A percentile compares a stretch with the other conserved stretches of the same genome.
These are phyloP conservation scores for Cotesia glomerata DNA, from an alignment of 1,140 invertebrate genomes.

Conservation along the genomic window DNA sequence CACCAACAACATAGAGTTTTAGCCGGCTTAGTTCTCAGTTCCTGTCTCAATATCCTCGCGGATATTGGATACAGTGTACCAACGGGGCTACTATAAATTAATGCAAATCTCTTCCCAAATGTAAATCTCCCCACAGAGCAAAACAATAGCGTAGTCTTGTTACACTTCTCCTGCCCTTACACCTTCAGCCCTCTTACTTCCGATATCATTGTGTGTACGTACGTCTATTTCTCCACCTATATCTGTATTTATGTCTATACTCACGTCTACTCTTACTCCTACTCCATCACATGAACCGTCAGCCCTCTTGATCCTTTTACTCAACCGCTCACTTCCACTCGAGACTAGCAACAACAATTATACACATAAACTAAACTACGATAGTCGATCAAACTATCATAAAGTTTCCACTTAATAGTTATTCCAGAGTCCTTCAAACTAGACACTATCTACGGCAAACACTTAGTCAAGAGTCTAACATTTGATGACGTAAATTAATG, in stretches of 20 bases:
- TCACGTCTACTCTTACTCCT: too few species aligned
- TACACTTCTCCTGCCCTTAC: too few species aligned
- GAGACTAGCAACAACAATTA: conserved; percentile 8
- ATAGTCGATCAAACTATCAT: conserved; percentile 9
- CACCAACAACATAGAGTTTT: background rate
- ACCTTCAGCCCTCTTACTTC: background rate
- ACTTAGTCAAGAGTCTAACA: background rate
- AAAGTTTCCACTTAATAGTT: conserved; percentile 1
- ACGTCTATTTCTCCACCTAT: background rate
- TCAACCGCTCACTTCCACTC: background rate
- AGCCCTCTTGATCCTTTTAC: too few species aligned
- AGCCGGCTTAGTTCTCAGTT: conserved; percentile 18
- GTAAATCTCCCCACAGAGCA: conserved; percentile 18
- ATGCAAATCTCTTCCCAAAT: conserved; percentile 28
- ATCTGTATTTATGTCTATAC: too few species aligned
- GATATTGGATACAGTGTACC: conserved; percentile 27
- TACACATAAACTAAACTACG: conserved; percentile 12
- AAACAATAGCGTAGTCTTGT: conserved; percentile 9
- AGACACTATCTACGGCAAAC: conserved; percentile 5
- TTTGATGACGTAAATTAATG: conserved; percentile 12
- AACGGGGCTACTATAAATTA: conserved; percentile 16
- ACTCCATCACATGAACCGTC: too few species aligned
- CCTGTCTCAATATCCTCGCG: conserved; percentile 28
- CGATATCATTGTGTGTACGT: background rate
- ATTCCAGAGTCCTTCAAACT: background rate